Conservation (phyloP, 2,797 vertebrate genomes). For the Thripadectes ignobilis region DNA sequence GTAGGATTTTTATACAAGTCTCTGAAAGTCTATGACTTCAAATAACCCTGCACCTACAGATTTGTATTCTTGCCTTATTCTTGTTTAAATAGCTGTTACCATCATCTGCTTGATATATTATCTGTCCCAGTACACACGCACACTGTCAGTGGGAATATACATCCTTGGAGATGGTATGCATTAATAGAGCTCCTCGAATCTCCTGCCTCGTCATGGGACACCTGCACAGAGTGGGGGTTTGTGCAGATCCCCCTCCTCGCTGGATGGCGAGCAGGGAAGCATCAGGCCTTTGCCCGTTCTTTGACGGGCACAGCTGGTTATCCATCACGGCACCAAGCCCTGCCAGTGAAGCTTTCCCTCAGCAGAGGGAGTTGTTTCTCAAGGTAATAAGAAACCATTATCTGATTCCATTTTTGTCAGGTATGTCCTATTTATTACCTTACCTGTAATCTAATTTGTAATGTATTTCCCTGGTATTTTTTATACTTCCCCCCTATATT, state of each 20-base stretch:
- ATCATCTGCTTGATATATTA: neutral
- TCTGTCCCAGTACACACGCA: neutral
- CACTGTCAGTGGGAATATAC: neutral
- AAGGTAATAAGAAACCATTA: constrained; percentile 62
- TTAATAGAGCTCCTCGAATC: neutral
- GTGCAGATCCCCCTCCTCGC: neutral
- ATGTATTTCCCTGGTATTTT: constrained; percentile 43
- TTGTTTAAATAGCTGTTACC: neutral
- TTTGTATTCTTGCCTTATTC: neutral
- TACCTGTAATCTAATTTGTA: constrained; percentile 64
- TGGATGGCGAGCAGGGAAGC: neutral
- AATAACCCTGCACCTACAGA: neutral
- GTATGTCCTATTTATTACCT: constrained; percentile 53
- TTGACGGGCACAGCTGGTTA: neutral
- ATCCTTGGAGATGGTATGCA: fast-evolving
- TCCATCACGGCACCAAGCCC: neutral
- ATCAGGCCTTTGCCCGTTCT: neutral
- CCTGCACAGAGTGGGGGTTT: neutral
- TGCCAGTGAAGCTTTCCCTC: constrained; percentile 65
- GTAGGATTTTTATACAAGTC: neutral
- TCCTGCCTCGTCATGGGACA: neutral
- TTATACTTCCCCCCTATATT: neutral
- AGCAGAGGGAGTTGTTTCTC: constrained; percentile 74
- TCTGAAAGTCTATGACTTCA: neutral
- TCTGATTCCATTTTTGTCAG: constrained; percentile 60